Evolutionary conservation across 2,888 invertebrate species (phyloP), one percentile per base, ranked within the genome.

Genomic region (Rambutsinella grinnellia): DNA sequence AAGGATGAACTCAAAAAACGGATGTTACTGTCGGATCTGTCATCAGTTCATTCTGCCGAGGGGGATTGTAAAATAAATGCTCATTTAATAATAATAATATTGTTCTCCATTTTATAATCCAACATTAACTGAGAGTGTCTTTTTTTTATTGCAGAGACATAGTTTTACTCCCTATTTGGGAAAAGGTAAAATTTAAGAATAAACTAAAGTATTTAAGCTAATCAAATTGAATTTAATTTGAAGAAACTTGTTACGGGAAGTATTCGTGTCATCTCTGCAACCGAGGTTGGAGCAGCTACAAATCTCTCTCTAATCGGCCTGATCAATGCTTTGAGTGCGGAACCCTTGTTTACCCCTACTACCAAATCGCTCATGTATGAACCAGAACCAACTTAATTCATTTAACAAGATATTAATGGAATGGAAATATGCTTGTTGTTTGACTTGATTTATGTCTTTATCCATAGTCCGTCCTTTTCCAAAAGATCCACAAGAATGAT

Each of bases 201-300:
- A n/a, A n/a, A n/a, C n/a, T n/a, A n/a, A n/a, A n/a, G n/a, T n/a
- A n/a, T n/a, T n/a, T n/a, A n/a, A n/a, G n/a, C n/a, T n/a, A n/a
- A n/a, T n/a, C n/a, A n/a, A n/a, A n/a, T n/a, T n/a, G n/a, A n/a
- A n/a, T n/a, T n/a, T n/a, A n/a, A n/a, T n/a, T n/a, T n/a, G n/a
- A n/a, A n/a, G 78, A 78, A 49, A 57, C 71, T 21, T 78, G 78
- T 28, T 78, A 78, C 58, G 78, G 72, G 24, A 78, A 78, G 36
- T 78, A 72, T 58, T 53, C 47, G 62, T 78, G 78, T 58, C 78
- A 78, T 47, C 44, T 67, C 23, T 75, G 75, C 63, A 28, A 62
- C 44, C 53, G 78, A 51, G 78, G 78, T 28, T 70, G 63, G 60
- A 66, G 66, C 57, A 67, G 72, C 68, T 72, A 72, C 67, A 78